phyloP scores from a whole-genome alignment of 1,140 invertebrate genomes.

The Drosophila rufa region DNA sequence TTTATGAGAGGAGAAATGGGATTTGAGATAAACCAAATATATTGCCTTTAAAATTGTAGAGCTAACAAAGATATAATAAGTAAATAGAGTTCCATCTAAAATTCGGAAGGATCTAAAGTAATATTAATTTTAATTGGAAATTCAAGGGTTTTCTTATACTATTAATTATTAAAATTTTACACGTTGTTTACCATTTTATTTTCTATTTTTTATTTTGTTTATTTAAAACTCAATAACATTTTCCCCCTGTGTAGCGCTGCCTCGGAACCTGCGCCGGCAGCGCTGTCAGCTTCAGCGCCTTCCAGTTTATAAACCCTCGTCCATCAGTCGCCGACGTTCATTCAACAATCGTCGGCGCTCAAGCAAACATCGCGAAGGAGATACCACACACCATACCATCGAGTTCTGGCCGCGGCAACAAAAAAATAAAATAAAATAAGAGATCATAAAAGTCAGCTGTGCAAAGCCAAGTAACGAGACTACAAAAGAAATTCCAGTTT shows the following conservation, averaged over 20 bases:
- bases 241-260: conserved; percentile 9
- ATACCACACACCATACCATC: conserved; percentile 14
- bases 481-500: conserved; percentile 57
- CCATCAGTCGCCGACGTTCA: conserved; percentile 42
- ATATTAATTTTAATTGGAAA: neutral
- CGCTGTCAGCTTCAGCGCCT: conserved; percentile 6
- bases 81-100: no score
- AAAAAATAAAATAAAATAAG: conserved; percentile 23
- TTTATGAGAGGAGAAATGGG: no score
- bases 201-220: neutral
- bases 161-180: no score
- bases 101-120: no score
- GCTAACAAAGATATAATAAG: no score
- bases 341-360: conserved; percentile 48
- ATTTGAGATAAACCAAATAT: no score
- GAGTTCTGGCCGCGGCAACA: conserved; percentile 25
- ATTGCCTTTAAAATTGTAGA: no score
- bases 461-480: conserved; percentile 48
- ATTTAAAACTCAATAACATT: neutral
- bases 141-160: neutral
- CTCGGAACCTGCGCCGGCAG: conserved; percentile 6
- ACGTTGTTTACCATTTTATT: no score
- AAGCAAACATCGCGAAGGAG: conserved; percentile 43
- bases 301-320: conserved; percentile 50
- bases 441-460: conserved; percentile 19